Evolutionary conservation across 2,797 vertebrate species (phyloP).

Genomic region (Acomys russatus): DNA sequence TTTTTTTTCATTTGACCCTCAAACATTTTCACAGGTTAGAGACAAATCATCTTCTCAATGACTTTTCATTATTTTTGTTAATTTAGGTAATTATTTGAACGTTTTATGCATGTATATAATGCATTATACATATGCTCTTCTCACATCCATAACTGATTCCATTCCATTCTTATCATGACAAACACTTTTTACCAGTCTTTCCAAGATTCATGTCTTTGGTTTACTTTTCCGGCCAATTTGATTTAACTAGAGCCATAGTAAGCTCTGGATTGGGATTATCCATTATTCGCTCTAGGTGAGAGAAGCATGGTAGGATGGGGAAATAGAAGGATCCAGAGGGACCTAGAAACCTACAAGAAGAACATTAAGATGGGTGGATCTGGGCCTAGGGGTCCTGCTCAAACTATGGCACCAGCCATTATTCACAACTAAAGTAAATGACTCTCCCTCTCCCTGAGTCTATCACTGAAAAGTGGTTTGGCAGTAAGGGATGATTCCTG

Average conservation of each 20-base stretch:
- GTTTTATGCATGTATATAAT: background rate
- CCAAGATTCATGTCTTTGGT: background rate
- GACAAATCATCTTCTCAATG: background rate
- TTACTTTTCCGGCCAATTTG: background rate
- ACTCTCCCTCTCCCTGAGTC: background rate
- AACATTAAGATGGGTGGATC: too few species aligned
- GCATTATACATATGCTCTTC: background rate
- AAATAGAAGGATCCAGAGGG: too few species aligned
- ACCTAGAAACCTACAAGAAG: too few species aligned
- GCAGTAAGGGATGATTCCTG: background rate
- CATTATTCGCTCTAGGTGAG: background rate
- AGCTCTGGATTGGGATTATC: background rate
- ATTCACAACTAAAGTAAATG: background rate
- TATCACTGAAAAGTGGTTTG: background rate
- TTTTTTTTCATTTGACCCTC: background rate
- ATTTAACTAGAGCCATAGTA: background rate
- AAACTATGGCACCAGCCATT: too few species aligned
- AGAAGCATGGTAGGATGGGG: too few species aligned
- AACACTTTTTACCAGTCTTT: background rate
- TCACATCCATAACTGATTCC: background rate
- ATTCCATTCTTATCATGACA: background rate
- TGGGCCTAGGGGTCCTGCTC: too few species aligned
- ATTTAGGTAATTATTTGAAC: background rate
- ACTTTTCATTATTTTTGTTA: background rate
- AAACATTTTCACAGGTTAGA: background rate